These are phyloP conservation scores for Cryptus armator DNA, from an alignment of 2,888 invertebrate genomes.

Conservation along the genomic window DNA sequence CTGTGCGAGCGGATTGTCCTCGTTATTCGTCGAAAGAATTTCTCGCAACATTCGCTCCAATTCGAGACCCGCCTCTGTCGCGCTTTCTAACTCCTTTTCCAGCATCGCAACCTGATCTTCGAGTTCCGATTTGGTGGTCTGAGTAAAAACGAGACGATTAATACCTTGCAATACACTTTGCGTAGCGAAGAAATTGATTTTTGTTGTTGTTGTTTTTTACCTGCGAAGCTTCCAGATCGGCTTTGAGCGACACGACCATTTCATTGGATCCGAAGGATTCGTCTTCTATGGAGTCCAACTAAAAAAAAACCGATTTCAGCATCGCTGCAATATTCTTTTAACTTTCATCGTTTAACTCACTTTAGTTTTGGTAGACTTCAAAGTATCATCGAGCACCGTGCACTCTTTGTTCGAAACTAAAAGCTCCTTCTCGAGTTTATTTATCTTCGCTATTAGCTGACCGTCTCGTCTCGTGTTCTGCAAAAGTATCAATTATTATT, in stretches of 20 bases:
- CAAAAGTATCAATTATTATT: slow-evolving; percentile 35
- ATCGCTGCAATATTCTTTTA: background rate
- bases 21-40: slow-evolving; percentile 89
- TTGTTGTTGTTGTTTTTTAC: slow-evolving; percentile 71
- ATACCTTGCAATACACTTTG: slow-evolving; percentile 9
- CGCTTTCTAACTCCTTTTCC: slow-evolving; percentile 92
- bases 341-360: slow-evolving; percentile 71
- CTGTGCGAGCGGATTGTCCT: slow-evolving; percentile 87
- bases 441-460: slow-evolving; percentile 89
- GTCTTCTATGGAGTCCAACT: slow-evolving; percentile 89
- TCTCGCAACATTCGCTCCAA: slow-evolving; percentile 89
- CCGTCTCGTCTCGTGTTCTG: slow-evolving; percentile 90
- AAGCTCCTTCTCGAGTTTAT: slow-evolving; percentile 88
- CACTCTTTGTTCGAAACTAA: slow-evolving; percentile 87
- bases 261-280: slow-evolving; percentile 91
- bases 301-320: background rate
- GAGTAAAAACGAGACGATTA: slow-evolving; percentile 27
- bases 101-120: slow-evolving; percentile 90
- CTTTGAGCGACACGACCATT: slow-evolving; percentile 89
- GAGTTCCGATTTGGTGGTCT: slow-evolving; percentile 85
- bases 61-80: slow-evolving; percentile 93
- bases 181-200: slow-evolving; percentile 28
- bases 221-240: slow-evolving; percentile 87
- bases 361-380: slow-evolving; percentile 82
- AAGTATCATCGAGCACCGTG: slow-evolving; percentile 86